These are phyloP conservation scores for Anguilla anguilla DNA, from an alignment of 2,797 vertebrate genomes.

Conservation along the genomic window DNA sequence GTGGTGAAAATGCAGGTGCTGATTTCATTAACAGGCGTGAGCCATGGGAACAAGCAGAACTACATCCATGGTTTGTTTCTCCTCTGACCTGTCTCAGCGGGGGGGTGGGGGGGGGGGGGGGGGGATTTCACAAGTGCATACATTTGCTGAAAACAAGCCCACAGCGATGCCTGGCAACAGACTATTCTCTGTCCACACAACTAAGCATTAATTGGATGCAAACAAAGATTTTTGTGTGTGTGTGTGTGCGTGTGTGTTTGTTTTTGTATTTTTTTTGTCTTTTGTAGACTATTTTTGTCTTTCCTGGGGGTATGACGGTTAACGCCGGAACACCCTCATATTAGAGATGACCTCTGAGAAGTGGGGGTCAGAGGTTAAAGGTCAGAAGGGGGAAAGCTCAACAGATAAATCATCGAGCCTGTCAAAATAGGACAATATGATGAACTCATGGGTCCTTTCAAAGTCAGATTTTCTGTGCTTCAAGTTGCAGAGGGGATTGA, in stretches of 20 bases:
- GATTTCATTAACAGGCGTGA: not conserved
- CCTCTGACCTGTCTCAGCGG: not conserved
- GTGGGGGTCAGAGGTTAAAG: not conserved
- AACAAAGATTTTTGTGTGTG: not conserved
- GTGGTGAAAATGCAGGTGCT: not conserved
- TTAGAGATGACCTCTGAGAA: not conserved
- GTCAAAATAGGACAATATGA: not conserved
- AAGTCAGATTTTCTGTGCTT: not conserved
- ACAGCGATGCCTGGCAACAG: not conserved
- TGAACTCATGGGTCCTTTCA: not conserved
- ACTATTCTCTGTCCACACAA: not conserved
- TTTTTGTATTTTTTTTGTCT: not conserved
- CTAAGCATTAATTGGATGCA: not conserved
- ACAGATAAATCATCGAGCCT: slow-evolving; percentile 6
- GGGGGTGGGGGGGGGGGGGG: not conserved
- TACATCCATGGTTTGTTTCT: not conserved
- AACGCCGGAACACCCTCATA: not conserved
- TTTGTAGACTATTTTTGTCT: not conserved
- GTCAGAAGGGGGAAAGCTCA: not conserved
- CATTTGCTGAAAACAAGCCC: slow-evolving; percentile 7
- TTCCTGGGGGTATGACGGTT: not conserved
- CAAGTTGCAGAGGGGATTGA: not conserved
- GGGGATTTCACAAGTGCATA: not conserved
- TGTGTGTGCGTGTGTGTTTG: not conserved
- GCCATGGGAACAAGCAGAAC: not conserved